These are phyloP conservation scores for Nylanderia fulva DNA, from an alignment of 1,140 invertebrate genomes.

Conservation along the genomic window DNA sequence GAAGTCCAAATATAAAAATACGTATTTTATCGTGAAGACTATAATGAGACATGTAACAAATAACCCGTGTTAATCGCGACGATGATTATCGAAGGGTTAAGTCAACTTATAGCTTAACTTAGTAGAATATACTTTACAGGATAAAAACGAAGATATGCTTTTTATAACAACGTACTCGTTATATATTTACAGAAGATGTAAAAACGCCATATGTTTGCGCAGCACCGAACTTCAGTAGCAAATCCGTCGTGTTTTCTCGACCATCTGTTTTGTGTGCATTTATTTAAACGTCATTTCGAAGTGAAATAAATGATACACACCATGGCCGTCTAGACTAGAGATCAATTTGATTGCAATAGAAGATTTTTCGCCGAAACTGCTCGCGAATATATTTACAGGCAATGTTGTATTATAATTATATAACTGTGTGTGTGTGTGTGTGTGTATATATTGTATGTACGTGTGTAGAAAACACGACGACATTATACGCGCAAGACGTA, in stretches of 20 bases:
- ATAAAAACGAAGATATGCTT: slow-evolving; percentile 43
- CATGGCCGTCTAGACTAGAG: slow-evolving; percentile 53
- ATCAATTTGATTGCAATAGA: slow-evolving; percentile 47
- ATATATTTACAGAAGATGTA: slow-evolving; percentile 47
- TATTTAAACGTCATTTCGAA: slow-evolving; percentile 16
- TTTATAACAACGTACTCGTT: slow-evolving; percentile 29
- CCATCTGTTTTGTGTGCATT: slow-evolving; percentile 9
- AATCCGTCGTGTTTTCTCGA: slow-evolving; percentile 19
- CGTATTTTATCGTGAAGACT: slow-evolving; percentile 12
- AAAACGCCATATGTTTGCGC: slow-evolving; percentile 37
- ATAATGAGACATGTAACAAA: slow-evolving; percentile 45
- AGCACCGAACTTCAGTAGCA: slow-evolving; percentile 47
- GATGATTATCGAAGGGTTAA: slow-evolving; percentile 53
- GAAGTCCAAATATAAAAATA: slow-evolving; percentile 44
- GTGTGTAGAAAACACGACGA: slow-evolving; percentile 28
- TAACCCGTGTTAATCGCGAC: slow-evolving; percentile 40
- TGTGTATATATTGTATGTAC: no score
- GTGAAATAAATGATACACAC: slow-evolving; percentile 32
- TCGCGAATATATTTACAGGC: slow-evolving; percentile 36
- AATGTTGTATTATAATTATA: neutral
- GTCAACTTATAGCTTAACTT: slow-evolving; percentile 48
- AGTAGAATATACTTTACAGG: slow-evolving; percentile 22
- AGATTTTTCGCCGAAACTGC: slow-evolving; percentile 23
- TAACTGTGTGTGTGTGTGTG: no score
- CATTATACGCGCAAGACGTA: slow-evolving; percentile 2